A percentile compares a stretch with the other conserved stretches of the same genome.
phyloP scores from a whole-genome alignment of 2,113 vertebrate species.

The Camelus bactrianus region DNA sequence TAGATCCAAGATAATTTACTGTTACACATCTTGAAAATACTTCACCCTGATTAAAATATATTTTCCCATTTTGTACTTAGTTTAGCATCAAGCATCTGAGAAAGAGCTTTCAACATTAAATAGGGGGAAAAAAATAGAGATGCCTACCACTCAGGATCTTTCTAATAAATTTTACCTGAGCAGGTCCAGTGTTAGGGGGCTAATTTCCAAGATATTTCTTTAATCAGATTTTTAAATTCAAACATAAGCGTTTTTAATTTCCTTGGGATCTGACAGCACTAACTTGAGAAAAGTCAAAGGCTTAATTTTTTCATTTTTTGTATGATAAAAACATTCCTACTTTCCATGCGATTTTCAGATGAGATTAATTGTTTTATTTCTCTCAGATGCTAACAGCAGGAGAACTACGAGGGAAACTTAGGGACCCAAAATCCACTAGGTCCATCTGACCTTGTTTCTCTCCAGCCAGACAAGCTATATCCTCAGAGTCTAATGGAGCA shows the following conservation, averaged over 20 bases:
- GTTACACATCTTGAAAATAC: constrained; percentile 58
- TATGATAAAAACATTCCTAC: constrained; percentile 81
- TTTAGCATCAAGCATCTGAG: constrained; percentile 54
- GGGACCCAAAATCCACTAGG: constrained; percentile 41
- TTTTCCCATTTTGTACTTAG: not conserved
- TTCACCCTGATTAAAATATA: constrained; percentile 70
- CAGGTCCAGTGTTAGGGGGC: constrained; percentile 60
- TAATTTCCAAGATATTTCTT: constrained; percentile 82
- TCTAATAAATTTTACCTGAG: constrained; percentile 61
- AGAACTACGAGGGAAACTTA: constrained; percentile 72
- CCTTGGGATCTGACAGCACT: constrained; percentile 81
- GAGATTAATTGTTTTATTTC: constrained; percentile 84
- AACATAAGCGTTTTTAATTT: constrained; percentile 79
- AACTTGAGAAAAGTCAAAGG: constrained; percentile 80
- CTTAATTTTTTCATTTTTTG: constrained; percentile 80
- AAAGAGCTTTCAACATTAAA: constrained; percentile 64
- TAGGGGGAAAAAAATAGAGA: not conserved
- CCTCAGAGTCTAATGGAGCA: constrained; percentile 53
- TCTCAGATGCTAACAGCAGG: constrained; percentile 78
- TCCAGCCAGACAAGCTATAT: not conserved
- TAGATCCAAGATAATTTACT: not conserved
- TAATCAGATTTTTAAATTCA: constrained; percentile 79
- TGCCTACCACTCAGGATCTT: not conserved
- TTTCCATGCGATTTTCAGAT: constrained; percentile 83
- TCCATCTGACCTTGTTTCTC: constrained; percentile 44